Evolutionary conservation across 2,797 vertebrate species (phyloP).

Genomic region (Melanitta fusca): DNA sequence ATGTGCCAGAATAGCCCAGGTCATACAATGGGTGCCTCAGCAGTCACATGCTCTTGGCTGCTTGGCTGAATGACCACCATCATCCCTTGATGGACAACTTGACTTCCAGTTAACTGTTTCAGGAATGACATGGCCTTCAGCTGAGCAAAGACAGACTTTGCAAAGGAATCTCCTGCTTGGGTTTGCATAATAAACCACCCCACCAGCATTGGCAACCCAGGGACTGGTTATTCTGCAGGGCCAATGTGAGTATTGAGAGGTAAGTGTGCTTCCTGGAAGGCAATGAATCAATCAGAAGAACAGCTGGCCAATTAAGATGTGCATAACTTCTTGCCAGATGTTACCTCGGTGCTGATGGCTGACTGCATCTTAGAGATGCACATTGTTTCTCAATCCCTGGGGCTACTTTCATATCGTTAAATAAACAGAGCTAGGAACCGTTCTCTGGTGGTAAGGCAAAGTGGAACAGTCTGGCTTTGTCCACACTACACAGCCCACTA

Average conservation of each 20-base stretch:
- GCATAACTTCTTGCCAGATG: conserved; percentile 65
- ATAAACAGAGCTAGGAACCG: conserved; percentile 27
- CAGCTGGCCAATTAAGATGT: conserved; percentile 67
- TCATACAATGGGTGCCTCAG: rapidly evolving
- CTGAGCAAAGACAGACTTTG: neutral
- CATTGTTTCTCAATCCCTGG: conserved; percentile 56
- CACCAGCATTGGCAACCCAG: neutral
- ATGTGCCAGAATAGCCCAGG: rapidly evolving
- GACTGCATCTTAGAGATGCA: conserved; percentile 66
- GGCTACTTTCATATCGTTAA: neutral
- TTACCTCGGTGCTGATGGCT: conserved; percentile 63
- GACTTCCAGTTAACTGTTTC: neutral
- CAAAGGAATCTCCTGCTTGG: rapidly evolving
- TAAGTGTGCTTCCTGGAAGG: conserved; percentile 23
- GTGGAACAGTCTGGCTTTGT: neutral
- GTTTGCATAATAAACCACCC: neutral
- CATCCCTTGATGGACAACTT: neutral
- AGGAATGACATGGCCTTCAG: neutral
- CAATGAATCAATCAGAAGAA: conserved; percentile 65
- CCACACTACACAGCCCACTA: neutral
- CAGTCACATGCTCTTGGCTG: neutral
- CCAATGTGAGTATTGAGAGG: neutral
- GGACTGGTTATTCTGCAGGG: neutral
- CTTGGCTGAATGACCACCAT: neutral
- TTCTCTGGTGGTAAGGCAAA: neutral